Conservation (phyloP, 2,797 vertebrate genomes). For the Gadopsis bispinosus region DNA sequence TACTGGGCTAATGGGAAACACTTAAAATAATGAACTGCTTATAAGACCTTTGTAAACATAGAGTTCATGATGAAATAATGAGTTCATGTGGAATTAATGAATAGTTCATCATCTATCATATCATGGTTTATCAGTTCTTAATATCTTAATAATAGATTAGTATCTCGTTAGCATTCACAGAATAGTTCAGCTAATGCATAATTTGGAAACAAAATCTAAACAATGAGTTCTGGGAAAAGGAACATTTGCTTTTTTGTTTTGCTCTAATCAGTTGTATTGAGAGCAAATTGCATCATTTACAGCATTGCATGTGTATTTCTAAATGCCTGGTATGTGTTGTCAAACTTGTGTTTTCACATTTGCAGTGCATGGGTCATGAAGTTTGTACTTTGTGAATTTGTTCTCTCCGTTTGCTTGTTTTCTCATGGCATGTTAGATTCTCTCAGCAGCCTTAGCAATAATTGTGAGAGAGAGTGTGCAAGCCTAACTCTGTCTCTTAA, state of each 20-base stretch:
- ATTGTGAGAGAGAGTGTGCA: not conserved
- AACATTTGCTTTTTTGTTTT: not conserved
- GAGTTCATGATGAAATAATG: conserved; percentile 69
- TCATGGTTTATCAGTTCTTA: conserved; percentile 52
- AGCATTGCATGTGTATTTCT: not conserved
- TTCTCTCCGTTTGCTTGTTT: not conserved
- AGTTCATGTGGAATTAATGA: conserved; percentile 70
- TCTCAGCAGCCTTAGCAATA: not conserved
- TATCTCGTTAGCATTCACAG: conserved; percentile 24
- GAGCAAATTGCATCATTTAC: not conserved
- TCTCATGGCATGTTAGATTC: not conserved
- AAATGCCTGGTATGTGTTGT: not conserved
- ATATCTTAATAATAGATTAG: conserved; percentile 55
- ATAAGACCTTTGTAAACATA: conserved; percentile 66
- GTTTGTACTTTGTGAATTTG: not conserved
- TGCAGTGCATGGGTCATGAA: not conserved
- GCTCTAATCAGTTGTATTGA: not conserved
- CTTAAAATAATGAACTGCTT: conserved; percentile 75
- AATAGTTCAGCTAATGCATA: conserved; percentile 3
- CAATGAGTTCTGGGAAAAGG: not conserved
- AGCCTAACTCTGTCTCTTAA: conserved; percentile 12
- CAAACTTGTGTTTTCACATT: not conserved
- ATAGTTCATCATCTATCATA: conserved; percentile 57
- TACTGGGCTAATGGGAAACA: conserved; percentile 72
- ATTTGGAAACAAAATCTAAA: conserved; percentile 13